These are phyloP conservation scores for Phymorhynchus buccinoides DNA, from an alignment of 1,140 invertebrate species.

Conservation along the genomic window DNA sequence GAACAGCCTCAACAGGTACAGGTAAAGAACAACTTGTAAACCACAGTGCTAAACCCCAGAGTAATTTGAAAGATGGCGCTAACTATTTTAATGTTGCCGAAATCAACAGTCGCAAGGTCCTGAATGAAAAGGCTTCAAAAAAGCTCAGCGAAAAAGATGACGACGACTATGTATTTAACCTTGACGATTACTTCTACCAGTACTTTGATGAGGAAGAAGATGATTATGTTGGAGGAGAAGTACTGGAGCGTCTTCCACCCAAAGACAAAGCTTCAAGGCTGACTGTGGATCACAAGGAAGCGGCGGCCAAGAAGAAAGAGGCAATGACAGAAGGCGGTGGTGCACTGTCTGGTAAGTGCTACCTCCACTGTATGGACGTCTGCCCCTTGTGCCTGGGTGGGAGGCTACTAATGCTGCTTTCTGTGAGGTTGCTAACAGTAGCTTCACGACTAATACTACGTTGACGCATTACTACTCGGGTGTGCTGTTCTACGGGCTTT, in stretches of 20 bases:
- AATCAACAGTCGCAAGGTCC: not conserved
- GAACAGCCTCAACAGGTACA: not conserved
- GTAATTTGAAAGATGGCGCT: not conserved
- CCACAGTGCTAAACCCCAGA: not conserved
- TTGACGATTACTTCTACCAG: not conserved
- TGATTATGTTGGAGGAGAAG: constrained; percentile 1
- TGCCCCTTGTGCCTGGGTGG: not conserved
- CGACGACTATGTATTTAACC: not conserved
- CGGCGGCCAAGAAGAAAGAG: not conserved
- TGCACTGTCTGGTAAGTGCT: not conserved
- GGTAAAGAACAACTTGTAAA: not conserved
- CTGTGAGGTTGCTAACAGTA: no score
- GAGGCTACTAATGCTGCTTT: not conserved
- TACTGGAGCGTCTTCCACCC: not conserved
- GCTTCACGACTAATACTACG: no score
- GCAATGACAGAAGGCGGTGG: not conserved
- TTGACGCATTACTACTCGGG: no score
- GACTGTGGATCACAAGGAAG: not conserved
- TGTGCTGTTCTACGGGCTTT: no score
- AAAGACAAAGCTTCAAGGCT: not conserved
- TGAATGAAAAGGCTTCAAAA: not conserved
- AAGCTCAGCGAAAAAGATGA: not conserved
- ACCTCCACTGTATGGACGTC: not conserved
- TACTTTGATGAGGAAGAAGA: not conserved
- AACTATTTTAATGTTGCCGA: not conserved